A percentile compares a stretch with the other conserved stretches of the same genome.
phyloP scores from a whole-genome alignment of 2,113 vertebrate species.

The Mesembrinibis cayennensis region DNA sequence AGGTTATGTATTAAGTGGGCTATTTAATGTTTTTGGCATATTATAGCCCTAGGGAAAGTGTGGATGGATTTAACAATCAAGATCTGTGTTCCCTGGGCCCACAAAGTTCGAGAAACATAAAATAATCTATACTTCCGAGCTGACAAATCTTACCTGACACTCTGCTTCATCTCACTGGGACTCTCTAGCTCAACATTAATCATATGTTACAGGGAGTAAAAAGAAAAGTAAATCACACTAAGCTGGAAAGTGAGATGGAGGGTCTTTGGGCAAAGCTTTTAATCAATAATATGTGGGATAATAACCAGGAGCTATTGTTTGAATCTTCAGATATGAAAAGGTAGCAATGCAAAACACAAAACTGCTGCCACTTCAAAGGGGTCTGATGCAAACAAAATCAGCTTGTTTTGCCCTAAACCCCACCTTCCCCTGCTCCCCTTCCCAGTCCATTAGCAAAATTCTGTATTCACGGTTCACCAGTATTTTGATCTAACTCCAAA shows the following conservation, averaged over 20 bases:
- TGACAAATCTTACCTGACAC: conserved; percentile 92
- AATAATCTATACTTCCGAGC: conserved; percentile 93
- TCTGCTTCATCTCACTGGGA: conserved; percentile 80
- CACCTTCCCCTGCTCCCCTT: not conserved
- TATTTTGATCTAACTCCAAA: conserved; percentile 45
- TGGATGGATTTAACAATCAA: conserved; percentile 90
- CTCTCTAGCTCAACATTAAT: conserved; percentile 89
- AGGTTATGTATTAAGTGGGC: conserved; percentile 95
- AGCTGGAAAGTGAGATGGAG: conserved; percentile 85
- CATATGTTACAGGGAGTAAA: conserved; percentile 83
- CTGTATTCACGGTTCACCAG: not conserved
- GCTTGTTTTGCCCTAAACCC: not conserved
- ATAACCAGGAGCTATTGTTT: conserved; percentile 84
- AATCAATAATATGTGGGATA: conserved; percentile 85
- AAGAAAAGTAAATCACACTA: conserved; percentile 84
- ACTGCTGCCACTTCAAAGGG: not conserved
- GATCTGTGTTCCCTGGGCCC: conserved; percentile 82
- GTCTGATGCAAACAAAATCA: not conserved
- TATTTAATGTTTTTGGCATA: conserved; percentile 95
- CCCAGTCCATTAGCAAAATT: conserved; percentile 6
- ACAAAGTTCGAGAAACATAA: conserved; percentile 90
- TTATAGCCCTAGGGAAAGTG: conserved; percentile 82
- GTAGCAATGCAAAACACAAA: conserved; percentile 61
- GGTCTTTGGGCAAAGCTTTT: conserved; percentile 85
- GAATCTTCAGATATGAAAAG: conserved; percentile 74